A percentile compares a stretch with the other conserved stretches of the same genome.
These are phyloP conservation scores for Meloe dianella DNA, from an alignment of 2,888 invertebrate genomes.

Conservation along the genomic window DNA sequence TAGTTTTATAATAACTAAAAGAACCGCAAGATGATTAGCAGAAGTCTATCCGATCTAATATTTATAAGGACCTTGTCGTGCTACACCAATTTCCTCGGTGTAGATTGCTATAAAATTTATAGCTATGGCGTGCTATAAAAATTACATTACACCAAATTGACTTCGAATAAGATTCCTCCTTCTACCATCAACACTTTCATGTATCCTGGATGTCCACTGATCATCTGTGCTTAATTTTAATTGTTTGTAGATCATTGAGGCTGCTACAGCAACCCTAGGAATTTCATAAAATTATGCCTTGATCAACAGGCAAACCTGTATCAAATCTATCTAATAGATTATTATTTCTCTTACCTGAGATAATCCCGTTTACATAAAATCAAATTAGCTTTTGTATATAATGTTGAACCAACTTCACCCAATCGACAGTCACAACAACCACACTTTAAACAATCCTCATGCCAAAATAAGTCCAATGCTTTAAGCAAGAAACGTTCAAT, in stretches of 20 bases:
- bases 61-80: conserved; percentile 53
- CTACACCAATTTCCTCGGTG: conserved; percentile 51
- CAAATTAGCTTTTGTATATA: conserved; percentile 89
- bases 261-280: no score
- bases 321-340: no score
- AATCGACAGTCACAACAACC: conserved; percentile 91
- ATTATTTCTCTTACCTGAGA: conserved; percentile 71
- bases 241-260: no score
- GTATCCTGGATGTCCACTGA: background rate
- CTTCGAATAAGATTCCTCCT: conserved; percentile 47
- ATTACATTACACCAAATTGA: conserved; percentile 57
- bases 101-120: conserved; percentile 57
- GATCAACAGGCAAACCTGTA: no score
- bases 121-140: conserved; percentile 55
- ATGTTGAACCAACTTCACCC: conserved; percentile 90
- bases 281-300: no score
- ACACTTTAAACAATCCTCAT: conserved; percentile 92
- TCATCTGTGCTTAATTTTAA: background rate
- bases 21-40: conserved; percentile 47
- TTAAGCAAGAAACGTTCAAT: conserved; percentile 82
- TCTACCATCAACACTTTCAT: conserved; percentile 28
- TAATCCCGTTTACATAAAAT: conserved; percentile 92
- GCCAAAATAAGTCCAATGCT: conserved; percentile 90
- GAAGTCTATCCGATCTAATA: conserved; percentile 47
- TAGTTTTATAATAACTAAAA: conserved; percentile 30